Conservation (phyloP, 2,113 vertebrate species). For the Oenanthe melanoleuca region DNA sequence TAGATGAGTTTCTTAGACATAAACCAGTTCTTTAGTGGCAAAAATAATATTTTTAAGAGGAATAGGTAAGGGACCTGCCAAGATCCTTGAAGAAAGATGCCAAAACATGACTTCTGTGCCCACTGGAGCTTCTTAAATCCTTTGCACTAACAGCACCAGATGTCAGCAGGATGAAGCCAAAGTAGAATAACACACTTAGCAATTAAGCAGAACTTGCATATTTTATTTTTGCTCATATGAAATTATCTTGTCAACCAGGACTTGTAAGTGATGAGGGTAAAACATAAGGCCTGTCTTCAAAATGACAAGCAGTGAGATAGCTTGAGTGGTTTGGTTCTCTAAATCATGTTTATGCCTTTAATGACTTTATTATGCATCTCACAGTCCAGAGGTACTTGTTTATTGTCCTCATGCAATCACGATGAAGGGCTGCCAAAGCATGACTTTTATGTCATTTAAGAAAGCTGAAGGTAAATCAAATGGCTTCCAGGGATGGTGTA, state of each 20-base stretch:
- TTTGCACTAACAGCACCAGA: background rate
- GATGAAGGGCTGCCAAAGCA: background rate
- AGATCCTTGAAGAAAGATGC: background rate
- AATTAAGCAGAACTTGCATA: slow-evolving; percentile 1
- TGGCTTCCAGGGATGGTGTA: background rate
- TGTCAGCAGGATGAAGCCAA: background rate
- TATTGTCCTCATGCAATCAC: background rate
- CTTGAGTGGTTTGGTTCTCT: background rate
- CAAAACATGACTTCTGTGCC: background rate
- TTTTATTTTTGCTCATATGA: background rate
- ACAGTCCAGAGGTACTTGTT: background rate
- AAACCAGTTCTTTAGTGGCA: background rate
- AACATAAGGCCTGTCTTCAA: background rate
- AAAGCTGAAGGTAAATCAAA: background rate
- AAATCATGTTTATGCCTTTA: background rate
- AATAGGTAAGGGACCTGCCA: background rate
- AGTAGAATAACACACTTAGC: background rate
- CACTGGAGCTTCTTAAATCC: background rate
- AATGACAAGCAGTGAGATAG: background rate
- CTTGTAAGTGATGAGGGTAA: background rate
- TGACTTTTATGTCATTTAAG: background rate
- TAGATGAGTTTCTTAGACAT: background rate
- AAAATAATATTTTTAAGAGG: background rate
- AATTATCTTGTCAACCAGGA: background rate
- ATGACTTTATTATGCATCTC: background rate